Conservation (phyloP, 2,113 vertebrate genomes). For the Butastur rufipennis region DNA sequence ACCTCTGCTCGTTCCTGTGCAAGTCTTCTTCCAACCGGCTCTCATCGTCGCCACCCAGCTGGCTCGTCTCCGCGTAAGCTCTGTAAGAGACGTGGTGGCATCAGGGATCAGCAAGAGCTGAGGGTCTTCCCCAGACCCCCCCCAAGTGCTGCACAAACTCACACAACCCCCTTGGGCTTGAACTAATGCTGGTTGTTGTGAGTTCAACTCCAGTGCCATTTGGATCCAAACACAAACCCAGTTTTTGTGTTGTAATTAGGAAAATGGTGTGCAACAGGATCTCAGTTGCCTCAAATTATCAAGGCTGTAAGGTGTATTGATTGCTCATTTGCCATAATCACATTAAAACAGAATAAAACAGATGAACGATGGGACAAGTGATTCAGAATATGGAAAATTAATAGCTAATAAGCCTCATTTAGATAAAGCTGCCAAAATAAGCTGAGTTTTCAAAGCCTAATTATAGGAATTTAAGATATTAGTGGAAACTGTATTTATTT, state of each 20-base stretch:
- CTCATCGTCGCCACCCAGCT: conserved; percentile 69
- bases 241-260: neutral
- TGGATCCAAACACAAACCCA: neutral
- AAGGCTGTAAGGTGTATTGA: accelerated
- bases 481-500: neutral
- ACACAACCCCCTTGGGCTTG: accelerated
- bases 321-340: neutral
- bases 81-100: conserved; percentile 58
- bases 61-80: conserved; percentile 77
- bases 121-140: neutral
- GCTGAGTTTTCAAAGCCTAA: neutral
- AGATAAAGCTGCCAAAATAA: neutral
- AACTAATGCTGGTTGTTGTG: accelerated
- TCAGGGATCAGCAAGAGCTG: neutral
- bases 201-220: neutral
- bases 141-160: neutral
- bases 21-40: conserved; percentile 68
- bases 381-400: neutral
- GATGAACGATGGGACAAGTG: neutral
- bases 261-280: neutral
- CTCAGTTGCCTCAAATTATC: neutral
- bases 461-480: neutral
- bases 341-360: neutral
- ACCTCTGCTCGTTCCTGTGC: conserved; percentile 79
- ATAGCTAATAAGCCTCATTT: neutral